Percentiles rank a stretch among this genome's conserved stretches.
phyloP scores from a whole-genome alignment of 2,113 vertebrate genomes.

The Hepsetus odoe region DNA sequence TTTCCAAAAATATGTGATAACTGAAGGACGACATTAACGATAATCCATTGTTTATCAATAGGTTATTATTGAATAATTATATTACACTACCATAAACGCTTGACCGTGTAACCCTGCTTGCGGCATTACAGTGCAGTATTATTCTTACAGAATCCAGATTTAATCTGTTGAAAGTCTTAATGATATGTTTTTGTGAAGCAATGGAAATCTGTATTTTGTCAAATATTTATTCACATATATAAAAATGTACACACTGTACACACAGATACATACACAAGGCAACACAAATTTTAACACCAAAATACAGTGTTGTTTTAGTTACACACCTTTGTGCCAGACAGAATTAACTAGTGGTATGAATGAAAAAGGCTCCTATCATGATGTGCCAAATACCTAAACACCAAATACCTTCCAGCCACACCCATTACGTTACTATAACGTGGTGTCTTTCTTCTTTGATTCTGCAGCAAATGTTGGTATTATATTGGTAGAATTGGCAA shows the following conservation, averaged over 20 bases:
- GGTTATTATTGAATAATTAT: no score
- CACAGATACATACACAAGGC: constrained; percentile 61
- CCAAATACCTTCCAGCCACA: background rate
- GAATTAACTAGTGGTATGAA: constrained; percentile 35
- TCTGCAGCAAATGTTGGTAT: background rate
- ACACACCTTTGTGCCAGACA: constrained; percentile 9
- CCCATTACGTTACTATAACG: background rate
- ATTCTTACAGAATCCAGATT: background rate
- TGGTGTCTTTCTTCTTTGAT: background rate
- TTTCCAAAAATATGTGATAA: no score
- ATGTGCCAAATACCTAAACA: constrained; percentile 11
- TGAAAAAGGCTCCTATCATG: background rate
- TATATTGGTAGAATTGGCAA: background rate
- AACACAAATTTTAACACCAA: constrained; percentile 41
- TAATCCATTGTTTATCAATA: no score
- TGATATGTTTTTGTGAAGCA: background rate
- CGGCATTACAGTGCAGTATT: background rate
- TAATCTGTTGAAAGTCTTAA: background rate
- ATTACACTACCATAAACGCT: no score
- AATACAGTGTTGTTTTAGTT: constrained; percentile 44
- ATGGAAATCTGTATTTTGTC: constrained; percentile 16
- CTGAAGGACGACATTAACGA: no score
- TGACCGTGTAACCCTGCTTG: background rate
- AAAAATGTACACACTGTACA: constrained; percentile 54
- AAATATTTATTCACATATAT: constrained; percentile 67